Conservation (phyloP, 2,113 vertebrate genomes). For the Protobothrops flavoviridis region DNA sequence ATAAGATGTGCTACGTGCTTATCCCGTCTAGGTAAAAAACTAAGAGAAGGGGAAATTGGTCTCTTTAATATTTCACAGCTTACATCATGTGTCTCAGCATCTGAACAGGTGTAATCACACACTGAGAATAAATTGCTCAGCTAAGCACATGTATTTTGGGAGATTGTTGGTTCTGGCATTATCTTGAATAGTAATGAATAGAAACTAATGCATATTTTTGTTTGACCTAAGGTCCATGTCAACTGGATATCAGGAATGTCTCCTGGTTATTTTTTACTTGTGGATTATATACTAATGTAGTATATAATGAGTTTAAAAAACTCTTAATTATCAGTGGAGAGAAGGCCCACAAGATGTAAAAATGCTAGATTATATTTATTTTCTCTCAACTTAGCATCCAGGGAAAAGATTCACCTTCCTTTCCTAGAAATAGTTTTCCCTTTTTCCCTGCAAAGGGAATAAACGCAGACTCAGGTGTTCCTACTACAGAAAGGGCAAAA, state of each 20-base stretch:
- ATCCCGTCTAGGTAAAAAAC: background rate
- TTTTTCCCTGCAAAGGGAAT: background rate
- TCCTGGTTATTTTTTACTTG: background rate
- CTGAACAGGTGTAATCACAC: conserved; percentile 16
- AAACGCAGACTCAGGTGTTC: background rate
- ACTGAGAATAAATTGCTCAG: conserved; percentile 7
- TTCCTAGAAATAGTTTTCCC: no score
- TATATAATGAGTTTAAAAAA: background rate
- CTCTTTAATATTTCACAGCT: background rate
- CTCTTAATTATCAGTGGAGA: background rate
- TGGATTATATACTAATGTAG: background rate
- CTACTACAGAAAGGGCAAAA: background rate
- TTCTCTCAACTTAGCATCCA: background rate
- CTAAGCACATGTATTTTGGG: conserved; percentile 8
- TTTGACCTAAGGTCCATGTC: background rate
- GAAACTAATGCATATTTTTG: background rate
- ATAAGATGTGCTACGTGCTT: background rate
- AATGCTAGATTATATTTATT: background rate
- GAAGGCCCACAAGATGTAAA: background rate
- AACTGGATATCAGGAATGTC: background rate
- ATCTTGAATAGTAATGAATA: background rate
- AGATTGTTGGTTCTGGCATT: background rate
- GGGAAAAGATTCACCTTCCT: background rate
- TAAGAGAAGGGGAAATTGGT: background rate
- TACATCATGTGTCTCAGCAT: background rate